phyloP scores from a whole-genome alignment of 2,888 invertebrate species.

The Phanerotoma sp. region DNA sequence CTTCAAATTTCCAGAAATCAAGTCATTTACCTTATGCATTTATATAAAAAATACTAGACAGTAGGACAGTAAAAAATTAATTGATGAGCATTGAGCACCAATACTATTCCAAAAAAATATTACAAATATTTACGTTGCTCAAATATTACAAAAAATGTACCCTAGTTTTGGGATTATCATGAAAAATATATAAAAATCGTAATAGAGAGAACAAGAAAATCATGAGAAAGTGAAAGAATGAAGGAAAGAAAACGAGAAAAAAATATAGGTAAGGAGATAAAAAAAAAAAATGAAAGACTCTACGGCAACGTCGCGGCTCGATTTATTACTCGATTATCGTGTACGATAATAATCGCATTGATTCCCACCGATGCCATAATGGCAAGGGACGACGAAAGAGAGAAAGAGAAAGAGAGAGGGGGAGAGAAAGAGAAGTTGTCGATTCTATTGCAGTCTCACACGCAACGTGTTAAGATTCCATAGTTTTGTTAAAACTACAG shows the following conservation, averaged over 20 bases:
- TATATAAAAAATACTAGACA: too few species aligned
- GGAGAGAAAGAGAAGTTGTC: too few species aligned
- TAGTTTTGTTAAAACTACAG: constrained; percentile 10
- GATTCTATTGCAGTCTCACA: constrained; percentile 19
- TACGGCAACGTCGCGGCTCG: constrained; percentile 6
- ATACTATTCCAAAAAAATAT: too few species aligned
- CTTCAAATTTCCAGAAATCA: too few species aligned
- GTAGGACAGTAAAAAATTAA: too few species aligned
- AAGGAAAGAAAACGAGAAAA: too few species aligned
- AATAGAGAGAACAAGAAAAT: background rate
- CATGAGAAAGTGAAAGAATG: background rate
- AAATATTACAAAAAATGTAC: too few species aligned
- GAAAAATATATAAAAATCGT: background rate
- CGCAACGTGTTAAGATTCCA: constrained; percentile 20
- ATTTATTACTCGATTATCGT: constrained; percentile 26
- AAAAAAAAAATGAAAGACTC: constrained; percentile 4
- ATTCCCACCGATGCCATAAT: constrained; percentile 17
- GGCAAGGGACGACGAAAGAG: constrained; percentile 8
- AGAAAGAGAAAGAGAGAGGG: too few species aligned
- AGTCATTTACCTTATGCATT: too few species aligned
- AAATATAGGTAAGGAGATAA: too few species aligned
- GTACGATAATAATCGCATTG: constrained; percentile 25
- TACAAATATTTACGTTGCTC: too few species aligned
- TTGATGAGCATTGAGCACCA: too few species aligned
- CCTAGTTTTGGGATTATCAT: background rate